Evolutionary conservation across 2,888 invertebrate species (phyloP).

Genomic region (Rhagophthalmus giganteus): DNA sequence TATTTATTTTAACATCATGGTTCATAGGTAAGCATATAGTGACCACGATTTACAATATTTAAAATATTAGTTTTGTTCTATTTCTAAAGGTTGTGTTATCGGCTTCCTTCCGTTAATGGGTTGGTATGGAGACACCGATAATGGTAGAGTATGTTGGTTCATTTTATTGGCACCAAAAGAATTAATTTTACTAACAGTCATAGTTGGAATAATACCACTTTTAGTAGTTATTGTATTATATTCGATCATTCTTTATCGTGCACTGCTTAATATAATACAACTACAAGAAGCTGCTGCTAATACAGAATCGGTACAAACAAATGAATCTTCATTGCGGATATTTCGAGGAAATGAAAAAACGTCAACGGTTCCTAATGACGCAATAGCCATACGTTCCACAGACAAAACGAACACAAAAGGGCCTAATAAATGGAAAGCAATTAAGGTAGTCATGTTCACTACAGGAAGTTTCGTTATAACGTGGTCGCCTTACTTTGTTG

Average conservation of each 20-base stretch:
- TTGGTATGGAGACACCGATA: constrained; percentile 59
- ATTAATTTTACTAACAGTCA: constrained; percentile 60
- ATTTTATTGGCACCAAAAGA: constrained; percentile 60
- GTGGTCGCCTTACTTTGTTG: constrained; percentile 67
- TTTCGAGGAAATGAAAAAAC: constrained; percentile 37
- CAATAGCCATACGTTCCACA: constrained; percentile 8
- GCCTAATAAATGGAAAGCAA: constrained; percentile 64
- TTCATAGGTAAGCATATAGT: constrained; percentile 58
- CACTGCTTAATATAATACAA: constrained; percentile 60
- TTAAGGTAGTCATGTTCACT: constrained; percentile 65
- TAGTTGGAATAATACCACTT: constrained; percentile 61
- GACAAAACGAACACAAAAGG: constrained; percentile 28
- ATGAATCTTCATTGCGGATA: constrained; percentile 35
- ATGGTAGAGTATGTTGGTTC: constrained; percentile 63
- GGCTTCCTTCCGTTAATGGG: constrained; percentile 66
- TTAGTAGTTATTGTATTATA: constrained; percentile 58
- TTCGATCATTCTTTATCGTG: constrained; percentile 62
- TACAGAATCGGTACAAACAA: constrained; percentile 11
- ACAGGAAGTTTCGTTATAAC: constrained; percentile 64
- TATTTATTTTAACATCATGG: constrained; percentile 62
- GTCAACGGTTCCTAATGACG: constrained; percentile 18
- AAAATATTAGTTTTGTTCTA: neutral
- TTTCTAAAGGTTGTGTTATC: constrained; percentile 58
- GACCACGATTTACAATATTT: too few relatives aligned
- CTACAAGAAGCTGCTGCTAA: constrained; percentile 50